Conservation (phyloP, 2,113 vertebrate genomes). For the Sapayoa aenigma region DNA sequence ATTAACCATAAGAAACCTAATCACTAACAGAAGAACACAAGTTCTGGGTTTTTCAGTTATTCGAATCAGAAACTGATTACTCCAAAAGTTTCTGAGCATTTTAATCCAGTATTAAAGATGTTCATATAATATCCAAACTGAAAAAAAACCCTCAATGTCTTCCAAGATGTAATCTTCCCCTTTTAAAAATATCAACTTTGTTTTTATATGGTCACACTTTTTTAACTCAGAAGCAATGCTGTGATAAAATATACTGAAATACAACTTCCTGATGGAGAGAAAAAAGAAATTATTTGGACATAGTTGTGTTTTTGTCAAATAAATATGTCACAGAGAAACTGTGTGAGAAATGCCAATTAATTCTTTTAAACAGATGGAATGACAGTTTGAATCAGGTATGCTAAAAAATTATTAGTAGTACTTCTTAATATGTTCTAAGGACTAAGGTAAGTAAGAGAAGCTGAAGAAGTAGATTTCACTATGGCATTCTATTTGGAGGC, state of each 20-base stretch:
- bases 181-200: not conserved
- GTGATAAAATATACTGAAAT: not conserved
- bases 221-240: not conserved
- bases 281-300: not conserved
- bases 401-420: not conserved
- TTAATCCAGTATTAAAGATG: not conserved
- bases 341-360: not conserved
- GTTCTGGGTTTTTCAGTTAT: not conserved
- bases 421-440: not conserved
- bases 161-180: not conserved
- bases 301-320: not conserved
- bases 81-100: not conserved
- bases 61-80: not conserved
- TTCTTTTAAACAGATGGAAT: not conserved
- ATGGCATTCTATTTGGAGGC: not conserved
- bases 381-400: not conserved
- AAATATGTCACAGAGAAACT: not conserved
- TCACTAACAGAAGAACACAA: not conserved
- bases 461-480: not conserved
- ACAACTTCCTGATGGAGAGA: not conserved
- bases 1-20: not conserved
- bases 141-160: not conserved
- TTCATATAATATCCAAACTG: not conserved
- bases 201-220: not conserved
- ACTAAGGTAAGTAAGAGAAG: not conserved